phyloP scores from a whole-genome alignment of 2,113 vertebrate genomes.

The Bubo bubo region DNA sequence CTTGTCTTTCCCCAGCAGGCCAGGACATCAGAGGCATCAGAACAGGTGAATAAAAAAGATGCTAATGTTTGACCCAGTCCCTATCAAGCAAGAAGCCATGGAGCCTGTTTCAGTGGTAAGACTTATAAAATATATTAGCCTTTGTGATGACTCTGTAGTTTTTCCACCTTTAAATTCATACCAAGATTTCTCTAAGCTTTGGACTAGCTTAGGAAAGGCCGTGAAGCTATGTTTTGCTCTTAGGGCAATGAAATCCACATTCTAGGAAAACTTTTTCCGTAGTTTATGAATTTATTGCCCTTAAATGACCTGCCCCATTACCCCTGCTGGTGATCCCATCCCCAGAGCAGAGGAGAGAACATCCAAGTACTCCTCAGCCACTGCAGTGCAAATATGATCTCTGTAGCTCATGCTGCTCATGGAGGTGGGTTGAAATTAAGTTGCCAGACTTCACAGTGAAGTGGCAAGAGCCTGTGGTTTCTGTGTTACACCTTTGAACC shows the following conservation, averaged over 20 bases:
- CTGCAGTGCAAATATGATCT: not conserved
- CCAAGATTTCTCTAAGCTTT: not conserved
- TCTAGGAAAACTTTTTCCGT: not conserved
- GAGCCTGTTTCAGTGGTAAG: conserved; percentile 88
- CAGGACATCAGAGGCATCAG: conserved; percentile 38
- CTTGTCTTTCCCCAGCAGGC: conserved; percentile 21
- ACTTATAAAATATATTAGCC: not conserved
- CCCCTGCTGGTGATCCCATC: not conserved
- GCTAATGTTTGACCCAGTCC: conserved; percentile 95
- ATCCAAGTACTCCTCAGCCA: not conserved
- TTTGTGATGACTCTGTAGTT: not conserved
- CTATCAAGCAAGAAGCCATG: conserved; percentile 91
- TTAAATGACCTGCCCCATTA: not conserved
- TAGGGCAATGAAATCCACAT: not conserved
- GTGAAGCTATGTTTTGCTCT: not conserved
- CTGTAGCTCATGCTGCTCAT: not conserved
- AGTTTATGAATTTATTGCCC: not conserved
- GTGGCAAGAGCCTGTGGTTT: not conserved
- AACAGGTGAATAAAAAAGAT: conserved; percentile 79
- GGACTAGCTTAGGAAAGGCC: not conserved
- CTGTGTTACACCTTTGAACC: not conserved
- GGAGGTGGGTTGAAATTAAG: not conserved
- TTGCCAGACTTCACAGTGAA: not conserved
- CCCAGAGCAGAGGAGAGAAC: not conserved
- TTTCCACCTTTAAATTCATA: not conserved